Percentiles rank a stretch among this genome's conserved stretches.
These are phyloP conservation scores for Lithosia quadra DNA, from an alignment of 2,888 invertebrate genomes.

Conservation along the genomic window DNA sequence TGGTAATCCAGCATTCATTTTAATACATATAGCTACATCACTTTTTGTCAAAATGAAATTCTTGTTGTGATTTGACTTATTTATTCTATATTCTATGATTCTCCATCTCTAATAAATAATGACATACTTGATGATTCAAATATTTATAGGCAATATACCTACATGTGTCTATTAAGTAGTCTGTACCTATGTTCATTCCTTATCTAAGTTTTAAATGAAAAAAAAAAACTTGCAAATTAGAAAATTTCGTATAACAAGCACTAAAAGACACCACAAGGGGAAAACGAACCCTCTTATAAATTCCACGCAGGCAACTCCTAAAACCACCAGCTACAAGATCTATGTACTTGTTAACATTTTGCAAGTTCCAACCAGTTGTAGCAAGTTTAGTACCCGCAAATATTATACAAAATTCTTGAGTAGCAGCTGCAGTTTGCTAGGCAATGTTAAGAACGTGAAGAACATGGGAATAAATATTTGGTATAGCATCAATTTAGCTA, in stretches of 20 bases:
- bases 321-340: slow-evolving; percentile 60
- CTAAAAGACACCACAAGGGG: slow-evolving; percentile 28
- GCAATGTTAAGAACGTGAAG: slow-evolving; percentile 30
- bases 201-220: not conserved
- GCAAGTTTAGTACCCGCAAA: slow-evolving; percentile 40
- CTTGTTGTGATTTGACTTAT: slow-evolving; percentile 22
- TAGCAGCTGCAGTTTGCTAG: slow-evolving; percentile 48
- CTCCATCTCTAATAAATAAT: not conserved
- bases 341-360: slow-evolving; percentile 68
- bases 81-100: too few species aligned
- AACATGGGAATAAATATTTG: not conserved
- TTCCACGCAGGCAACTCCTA: slow-evolving; percentile 63
- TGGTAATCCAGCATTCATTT: slow-evolving; percentile 31
- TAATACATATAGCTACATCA: slow-evolving; percentile 31
- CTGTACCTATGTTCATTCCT: not conserved
- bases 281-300: slow-evolving; percentile 61
- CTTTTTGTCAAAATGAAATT: slow-evolving; percentile 22
- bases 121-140: not conserved
- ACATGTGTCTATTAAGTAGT: not conserved
- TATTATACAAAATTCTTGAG: slow-evolving; percentile 32
- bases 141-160: not conserved
- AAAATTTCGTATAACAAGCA: slow-evolving; percentile 17
- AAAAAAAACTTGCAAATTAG: not conserved
- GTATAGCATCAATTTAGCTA: too few species aligned
- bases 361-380: slow-evolving; percentile 43